Evolutionary conservation across 1,140 invertebrate genomes (phyloP).

Genomic region (Bacillus rossius): DNA sequence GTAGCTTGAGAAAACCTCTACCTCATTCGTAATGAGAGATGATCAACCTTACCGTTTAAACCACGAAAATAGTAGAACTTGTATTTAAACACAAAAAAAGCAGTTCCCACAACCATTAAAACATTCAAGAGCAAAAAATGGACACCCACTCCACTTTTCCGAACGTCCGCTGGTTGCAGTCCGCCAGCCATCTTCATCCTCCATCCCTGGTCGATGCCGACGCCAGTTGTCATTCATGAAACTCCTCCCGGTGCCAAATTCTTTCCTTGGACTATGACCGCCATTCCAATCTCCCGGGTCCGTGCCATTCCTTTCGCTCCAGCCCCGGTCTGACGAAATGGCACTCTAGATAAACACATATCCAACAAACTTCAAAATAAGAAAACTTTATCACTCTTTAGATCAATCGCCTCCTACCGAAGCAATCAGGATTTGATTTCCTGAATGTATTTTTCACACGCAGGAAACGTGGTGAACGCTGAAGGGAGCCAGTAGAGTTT

Average conservation of each 20-base stretch:
- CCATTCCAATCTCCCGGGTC: conserved; percentile 37
- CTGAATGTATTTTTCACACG: too few species aligned
- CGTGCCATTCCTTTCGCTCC: conserved; percentile 58
- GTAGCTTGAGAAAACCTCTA: too few species aligned
- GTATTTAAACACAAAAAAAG: too few species aligned
- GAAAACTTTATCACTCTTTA: not conserved
- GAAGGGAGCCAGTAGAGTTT: too few species aligned
- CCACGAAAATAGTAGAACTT: too few species aligned
- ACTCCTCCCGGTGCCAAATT: conserved; percentile 32
- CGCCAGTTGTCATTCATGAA: conserved; percentile 48
- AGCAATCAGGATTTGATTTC: too few species aligned
- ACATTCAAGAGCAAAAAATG: too few species aligned
- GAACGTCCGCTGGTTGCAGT: conserved; percentile 30
- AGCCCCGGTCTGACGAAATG: conserved; percentile 40
- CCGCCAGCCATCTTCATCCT: conserved; percentile 60
- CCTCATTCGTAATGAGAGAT: too few species aligned
- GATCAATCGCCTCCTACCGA: too few species aligned
- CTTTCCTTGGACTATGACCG: conserved; percentile 31
- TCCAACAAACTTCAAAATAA: not conserved
- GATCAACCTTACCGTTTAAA: too few species aligned
- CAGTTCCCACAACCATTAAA: too few species aligned
- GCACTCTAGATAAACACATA: not conserved
- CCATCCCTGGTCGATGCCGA: conserved; percentile 46
- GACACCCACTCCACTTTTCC: conserved; percentile 50
- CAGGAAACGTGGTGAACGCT: too few species aligned